These are phyloP conservation scores for Malacosoma neustria DNA, from an alignment of 2,888 invertebrate genomes.

Conservation along the genomic window DNA sequence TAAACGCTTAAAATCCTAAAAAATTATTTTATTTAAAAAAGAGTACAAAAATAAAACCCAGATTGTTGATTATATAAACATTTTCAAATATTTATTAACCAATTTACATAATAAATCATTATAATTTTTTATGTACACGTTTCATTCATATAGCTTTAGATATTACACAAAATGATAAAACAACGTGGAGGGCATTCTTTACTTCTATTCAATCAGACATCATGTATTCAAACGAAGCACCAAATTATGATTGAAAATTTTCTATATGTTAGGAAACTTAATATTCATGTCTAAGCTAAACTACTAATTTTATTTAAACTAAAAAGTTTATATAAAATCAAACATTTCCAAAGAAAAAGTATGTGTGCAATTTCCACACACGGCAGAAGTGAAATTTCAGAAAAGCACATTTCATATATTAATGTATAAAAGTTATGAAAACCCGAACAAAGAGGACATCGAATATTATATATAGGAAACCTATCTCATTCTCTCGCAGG, in stretches of 20 bases:
- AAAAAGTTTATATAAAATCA: slow-evolving; percentile 11
- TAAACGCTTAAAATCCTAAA: no score
- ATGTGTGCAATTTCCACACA: neutral
- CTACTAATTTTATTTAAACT: no score
- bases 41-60: slow-evolving; percentile 30
- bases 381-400: no score
- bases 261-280: slow-evolving; percentile 38
- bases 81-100: slow-evolving; percentile 76
- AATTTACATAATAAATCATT: slow-evolving; percentile 73
- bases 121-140: slow-evolving; percentile 71
- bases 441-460: no score
- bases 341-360: slow-evolving; percentile 9
- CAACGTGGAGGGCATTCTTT: slow-evolving; percentile 71
- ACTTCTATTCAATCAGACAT: slow-evolving; percentile 66
- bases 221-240: slow-evolving; percentile 62
- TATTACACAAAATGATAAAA: slow-evolving; percentile 62
- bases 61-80: slow-evolving; percentile 68
- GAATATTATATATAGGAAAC: neutral
- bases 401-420: no score
- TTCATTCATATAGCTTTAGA: slow-evolving; percentile 68
- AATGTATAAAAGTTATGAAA: no score
- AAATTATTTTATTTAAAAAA: no score
- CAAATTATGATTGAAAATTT: slow-evolving; percentile 62
- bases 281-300: slow-evolving; percentile 1
- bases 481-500: neutral